These are phyloP conservation scores for Tragelaphus buxtoni DNA, from an alignment of 2,113 vertebrate species.

Conservation along the genomic window DNA sequence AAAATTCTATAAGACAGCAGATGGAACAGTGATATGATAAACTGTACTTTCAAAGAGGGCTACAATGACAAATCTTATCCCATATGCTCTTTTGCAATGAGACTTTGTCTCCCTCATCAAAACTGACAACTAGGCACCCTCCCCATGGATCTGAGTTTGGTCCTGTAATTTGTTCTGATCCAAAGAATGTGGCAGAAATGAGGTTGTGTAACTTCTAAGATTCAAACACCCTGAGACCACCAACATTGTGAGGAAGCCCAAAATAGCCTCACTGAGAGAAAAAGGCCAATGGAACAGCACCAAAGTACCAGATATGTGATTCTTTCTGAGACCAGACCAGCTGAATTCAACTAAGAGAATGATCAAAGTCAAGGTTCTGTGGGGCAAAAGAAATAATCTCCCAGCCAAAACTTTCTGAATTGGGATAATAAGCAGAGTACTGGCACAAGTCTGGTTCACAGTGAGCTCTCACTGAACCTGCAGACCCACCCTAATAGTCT, in stretches of 20 bases:
- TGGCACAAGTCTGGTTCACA: not conserved
- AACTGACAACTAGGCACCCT: not conserved
- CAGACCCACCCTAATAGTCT: not conserved
- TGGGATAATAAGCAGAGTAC: not conserved
- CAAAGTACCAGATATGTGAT: not conserved
- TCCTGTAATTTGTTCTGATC: not conserved
- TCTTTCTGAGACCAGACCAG: not conserved
- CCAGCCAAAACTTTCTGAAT: not conserved
- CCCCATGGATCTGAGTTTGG: not conserved
- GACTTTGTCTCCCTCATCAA: not conserved
- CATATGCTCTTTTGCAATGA: not conserved
- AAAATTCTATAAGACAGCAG: not conserved
- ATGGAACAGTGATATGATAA: not conserved
- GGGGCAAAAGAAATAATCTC: not conserved
- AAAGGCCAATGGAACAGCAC: not conserved
- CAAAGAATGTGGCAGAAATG: not conserved
- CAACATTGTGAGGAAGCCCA: not conserved
- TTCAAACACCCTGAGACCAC: not conserved
- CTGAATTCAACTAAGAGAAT: not conserved
- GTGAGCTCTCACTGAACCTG: not conserved
- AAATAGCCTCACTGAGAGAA: not conserved
- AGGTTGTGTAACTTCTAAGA: not conserved
- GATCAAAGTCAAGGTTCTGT: not conserved
- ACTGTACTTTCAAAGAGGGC: not conserved
- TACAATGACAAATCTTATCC: not conserved